Conservation (phyloP, 2,888 invertebrate species). For the Tenthredo distinguenda region DNA sequence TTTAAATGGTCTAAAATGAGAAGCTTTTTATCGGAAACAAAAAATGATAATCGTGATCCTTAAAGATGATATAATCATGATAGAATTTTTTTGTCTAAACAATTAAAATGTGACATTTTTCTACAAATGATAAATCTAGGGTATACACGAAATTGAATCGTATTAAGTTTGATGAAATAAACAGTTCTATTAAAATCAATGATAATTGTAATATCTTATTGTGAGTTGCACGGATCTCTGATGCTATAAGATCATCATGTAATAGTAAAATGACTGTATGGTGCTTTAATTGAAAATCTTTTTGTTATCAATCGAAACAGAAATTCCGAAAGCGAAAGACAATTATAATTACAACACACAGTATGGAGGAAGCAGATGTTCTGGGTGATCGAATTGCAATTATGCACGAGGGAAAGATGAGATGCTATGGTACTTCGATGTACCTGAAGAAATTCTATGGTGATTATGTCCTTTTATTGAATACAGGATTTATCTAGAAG, state of each 20-base stretch:
- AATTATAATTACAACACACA: constrained; percentile 94
- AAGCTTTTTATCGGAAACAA: not conserved
- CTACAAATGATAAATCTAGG: not conserved
- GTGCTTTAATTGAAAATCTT: constrained; percentile 9
- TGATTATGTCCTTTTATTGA: constrained; percentile 70
- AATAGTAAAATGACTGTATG: not conserved
- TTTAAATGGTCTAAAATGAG: too few relatives aligned
- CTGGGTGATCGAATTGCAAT: constrained; percentile 95
- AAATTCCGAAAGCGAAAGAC: constrained; percentile 85
- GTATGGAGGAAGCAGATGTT: constrained; percentile 97
- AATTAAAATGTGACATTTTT: not conserved
- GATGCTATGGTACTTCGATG: constrained; percentile 90
- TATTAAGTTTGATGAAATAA: too few relatives aligned
- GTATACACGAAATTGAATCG: too few relatives aligned
- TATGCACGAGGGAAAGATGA: constrained; percentile 86
- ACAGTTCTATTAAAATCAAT: not conserved
- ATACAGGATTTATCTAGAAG: not conserved
- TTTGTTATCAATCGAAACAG: constrained; percentile 45
- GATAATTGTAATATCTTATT: not conserved
- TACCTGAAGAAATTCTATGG: constrained; percentile 87
- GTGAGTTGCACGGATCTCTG: not conserved
- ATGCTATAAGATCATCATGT: not conserved
- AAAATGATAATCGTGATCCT: not conserved
- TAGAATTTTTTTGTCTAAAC: not conserved
- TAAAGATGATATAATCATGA: not conserved